phyloP scores from a whole-genome alignment of 2,113 vertebrate species.

The Nibea coibor region DNA sequence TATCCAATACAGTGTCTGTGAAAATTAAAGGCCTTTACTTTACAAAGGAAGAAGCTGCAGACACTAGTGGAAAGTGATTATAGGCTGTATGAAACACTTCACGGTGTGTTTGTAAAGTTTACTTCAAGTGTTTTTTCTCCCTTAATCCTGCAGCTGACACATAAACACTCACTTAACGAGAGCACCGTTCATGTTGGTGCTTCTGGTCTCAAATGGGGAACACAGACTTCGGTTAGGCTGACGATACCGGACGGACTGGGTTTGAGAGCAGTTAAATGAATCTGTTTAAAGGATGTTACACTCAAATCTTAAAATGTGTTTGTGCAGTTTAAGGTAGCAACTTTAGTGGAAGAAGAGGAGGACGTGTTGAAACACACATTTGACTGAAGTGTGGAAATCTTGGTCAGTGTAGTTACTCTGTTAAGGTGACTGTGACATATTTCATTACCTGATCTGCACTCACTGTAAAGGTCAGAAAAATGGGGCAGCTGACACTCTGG shows the following conservation, averaged over 20 bases:
- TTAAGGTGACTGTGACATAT: slow-evolving; percentile 23
- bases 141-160: not conserved
- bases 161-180: slow-evolving; percentile 7
- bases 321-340: not conserved
- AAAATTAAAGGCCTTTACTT: not conserved
- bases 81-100: not conserved
- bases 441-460: slow-evolving; percentile 28
- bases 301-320: not conserved
- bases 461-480: slow-evolving; percentile 26
- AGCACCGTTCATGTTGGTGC: not conserved
- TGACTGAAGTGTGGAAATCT: slow-evolving; percentile 13
- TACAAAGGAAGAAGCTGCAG: not conserved
- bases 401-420: not conserved
- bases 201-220: not conserved
- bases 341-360: not conserved
- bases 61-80: not conserved
- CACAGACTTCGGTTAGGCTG: not conserved
- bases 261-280: not conserved
- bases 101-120: not conserved
- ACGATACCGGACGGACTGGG: not conserved
- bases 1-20: not conserved
- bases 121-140: not conserved
- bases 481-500: not conserved
- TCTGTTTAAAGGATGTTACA: not conserved
- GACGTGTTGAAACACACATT: not conserved